Evolutionary conservation across 2,113 vertebrate genomes (phyloP), one percentile per base, ranked within the genome.

Genomic region (Thamnaconus septentrionalis): DNA sequence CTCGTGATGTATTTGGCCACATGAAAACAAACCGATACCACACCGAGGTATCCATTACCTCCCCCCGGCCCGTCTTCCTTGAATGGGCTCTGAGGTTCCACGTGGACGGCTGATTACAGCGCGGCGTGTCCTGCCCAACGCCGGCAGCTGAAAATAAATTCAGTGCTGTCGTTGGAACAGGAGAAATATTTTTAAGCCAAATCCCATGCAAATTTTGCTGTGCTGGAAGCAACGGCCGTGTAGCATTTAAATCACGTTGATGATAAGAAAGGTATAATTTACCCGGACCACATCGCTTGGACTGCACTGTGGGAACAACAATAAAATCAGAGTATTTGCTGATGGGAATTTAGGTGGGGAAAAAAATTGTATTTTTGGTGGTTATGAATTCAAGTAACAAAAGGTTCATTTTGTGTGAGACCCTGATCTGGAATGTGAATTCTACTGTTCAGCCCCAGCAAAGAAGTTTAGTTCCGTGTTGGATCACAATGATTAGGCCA

Each of bases 401-500:
- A 45, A 31, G 18, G 52, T 47, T 84, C 69, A 88, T 86, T 73
- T 46, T 57, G 12, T 69, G 60, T 77, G 80, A 80, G 79, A 69
- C 60, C 41, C 73, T 71, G 54, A n/a, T 63, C 79, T 85, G 53
- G 75, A 72, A 75, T 85, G 82, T 79, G 4, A 69, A 61, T 59
- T 66, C 65, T 51, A 67, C 66, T 73, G 53, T 64, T 56, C 57
- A 8, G 53, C 58, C 73, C 40, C 47, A 57, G 56, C 57, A 71
- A 66, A 18, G 55, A 56, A 69, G 43, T 69, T 74, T 69, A 61
- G n/a, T 59, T 57, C 76, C 78, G 51, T 58, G 64, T 78, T 84
- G 81, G 85, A 81, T 84, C 80, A 69, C 51, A 62, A 56, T 86
- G 84, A 88, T 87, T 80, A 76, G 73, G 64, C 71, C 61, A 78